Conservation (phyloP, 2,797 vertebrate genomes). For the Octomys mimax region DNA sequence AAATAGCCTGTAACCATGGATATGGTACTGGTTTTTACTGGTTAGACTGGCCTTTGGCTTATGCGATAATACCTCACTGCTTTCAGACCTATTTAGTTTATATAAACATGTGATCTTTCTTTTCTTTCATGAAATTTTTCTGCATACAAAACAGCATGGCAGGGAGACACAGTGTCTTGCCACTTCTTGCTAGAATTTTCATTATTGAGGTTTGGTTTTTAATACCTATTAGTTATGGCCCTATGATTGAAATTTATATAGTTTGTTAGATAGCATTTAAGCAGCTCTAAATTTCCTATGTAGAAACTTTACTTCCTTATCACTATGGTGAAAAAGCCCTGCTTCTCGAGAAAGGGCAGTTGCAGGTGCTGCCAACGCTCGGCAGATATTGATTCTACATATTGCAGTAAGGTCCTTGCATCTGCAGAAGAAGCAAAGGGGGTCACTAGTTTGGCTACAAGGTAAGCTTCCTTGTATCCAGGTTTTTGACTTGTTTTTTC, state of each 20-base stretch:
- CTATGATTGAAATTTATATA: not conserved
- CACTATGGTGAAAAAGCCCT: not conserved
- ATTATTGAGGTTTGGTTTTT: not conserved
- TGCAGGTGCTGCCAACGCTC: not conserved
- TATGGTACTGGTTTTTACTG: not conserved
- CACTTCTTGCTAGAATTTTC: not conserved
- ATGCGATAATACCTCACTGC: not conserved
- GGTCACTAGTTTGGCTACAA: not conserved
- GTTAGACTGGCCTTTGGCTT: not conserved
- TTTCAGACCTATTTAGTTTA: accelerated
- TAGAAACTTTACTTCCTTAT: constrained; percentile 19
- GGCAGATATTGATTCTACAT: constrained; percentile 56
- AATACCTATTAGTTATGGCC: not conserved
- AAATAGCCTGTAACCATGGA: accelerated
- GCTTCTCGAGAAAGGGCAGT: not conserved
- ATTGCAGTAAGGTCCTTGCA: constrained; percentile 82
- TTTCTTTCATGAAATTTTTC: constrained; percentile 52
- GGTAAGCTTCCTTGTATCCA: not conserved
- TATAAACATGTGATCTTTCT: not conserved
- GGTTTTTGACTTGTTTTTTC: not conserved
- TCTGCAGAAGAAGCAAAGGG: not conserved
- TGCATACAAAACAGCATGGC: accelerated
- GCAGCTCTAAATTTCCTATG: not conserved
- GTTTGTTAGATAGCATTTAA: constrained; percentile 19
- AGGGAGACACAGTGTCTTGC: not conserved